A percentile compares a stretch with the other conserved stretches of the same genome.
phyloP scores from a whole-genome alignment of 2,797 vertebrate species.

The Cynopterus sphinx region DNA sequence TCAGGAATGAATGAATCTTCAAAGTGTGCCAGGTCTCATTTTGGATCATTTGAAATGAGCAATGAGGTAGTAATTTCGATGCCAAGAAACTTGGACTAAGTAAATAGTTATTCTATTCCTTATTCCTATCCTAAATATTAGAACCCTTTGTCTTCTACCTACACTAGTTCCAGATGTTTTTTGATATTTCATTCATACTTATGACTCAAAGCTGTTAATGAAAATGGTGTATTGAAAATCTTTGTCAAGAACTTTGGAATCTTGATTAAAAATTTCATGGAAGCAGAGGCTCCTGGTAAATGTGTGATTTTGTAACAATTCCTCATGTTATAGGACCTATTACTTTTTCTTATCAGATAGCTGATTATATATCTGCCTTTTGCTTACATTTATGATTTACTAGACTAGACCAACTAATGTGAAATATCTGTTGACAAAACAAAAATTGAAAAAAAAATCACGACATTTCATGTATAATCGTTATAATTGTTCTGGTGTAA shows the following conservation, averaged over 20 bases:
- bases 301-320: background rate
- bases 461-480: background rate
- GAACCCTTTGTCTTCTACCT: background rate
- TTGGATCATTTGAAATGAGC: background rate
- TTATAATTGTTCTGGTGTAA: background rate
- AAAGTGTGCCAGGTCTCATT: background rate
- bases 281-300: constrained; percentile 17
- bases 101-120: background rate
- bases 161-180: background rate
- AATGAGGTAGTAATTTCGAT: background rate
- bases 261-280: constrained; percentile 19
- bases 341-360: constrained; percentile 3
- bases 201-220: background rate
- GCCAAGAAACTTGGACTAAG: constrained; percentile 2
- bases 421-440: constrained; percentile 39
- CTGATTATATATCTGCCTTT: background rate
- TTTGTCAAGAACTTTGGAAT: constrained; percentile 45
- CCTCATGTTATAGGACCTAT: background rate
- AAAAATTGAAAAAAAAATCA: constrained; percentile 28
- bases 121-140: background rate
- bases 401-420: background rate
- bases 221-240: constrained; percentile 37
- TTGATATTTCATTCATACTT: constrained; percentile 21
- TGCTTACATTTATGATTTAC: constrained; percentile 31
- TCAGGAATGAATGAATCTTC: background rate